These are phyloP conservation scores for Phenganax subtilis DNA, from an alignment of 92 coral and sea anemone genomes.

Conservation along the genomic window DNA sequence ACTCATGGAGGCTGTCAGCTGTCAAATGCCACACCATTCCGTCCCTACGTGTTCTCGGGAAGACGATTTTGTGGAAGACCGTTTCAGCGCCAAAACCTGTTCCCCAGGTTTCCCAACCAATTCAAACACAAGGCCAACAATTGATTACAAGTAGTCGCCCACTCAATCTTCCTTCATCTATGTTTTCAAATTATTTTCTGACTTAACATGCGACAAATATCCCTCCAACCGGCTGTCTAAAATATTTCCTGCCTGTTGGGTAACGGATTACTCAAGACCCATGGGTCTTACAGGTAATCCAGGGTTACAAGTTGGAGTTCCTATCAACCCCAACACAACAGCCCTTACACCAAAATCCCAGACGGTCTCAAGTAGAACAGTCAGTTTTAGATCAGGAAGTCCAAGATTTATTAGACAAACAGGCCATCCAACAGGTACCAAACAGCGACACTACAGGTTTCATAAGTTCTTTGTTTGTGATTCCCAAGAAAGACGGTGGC, in stretches of 20 bases:
- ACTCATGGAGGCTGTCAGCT: constrained; percentile 17
- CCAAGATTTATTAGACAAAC: too few species aligned
- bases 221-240: background rate
- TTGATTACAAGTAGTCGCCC: constrained; percentile 5
- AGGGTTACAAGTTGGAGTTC: background rate
- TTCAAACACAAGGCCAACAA: background rate
- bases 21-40: background rate
- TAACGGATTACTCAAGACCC: background rate
- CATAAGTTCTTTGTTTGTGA: too few species aligned
- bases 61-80: background rate
- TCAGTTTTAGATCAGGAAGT: too few species aligned
- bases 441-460: too few species aligned
- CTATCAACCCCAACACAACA: constrained; percentile 2
- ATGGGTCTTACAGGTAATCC: background rate
- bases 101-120: constrained; percentile 15
- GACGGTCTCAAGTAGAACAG: too few species aligned
- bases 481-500: too few species aligned
- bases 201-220: background rate
- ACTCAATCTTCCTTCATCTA: background rate
- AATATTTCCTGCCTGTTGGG: background rate
- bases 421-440: too few species aligned
- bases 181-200: constrained; percentile 7
- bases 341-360: background rate
- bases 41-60: background rate
- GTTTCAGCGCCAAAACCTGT: background rate